phyloP scores from a whole-genome alignment of 2,113 vertebrate genomes.

The Hippocampus barbouri region DNA sequence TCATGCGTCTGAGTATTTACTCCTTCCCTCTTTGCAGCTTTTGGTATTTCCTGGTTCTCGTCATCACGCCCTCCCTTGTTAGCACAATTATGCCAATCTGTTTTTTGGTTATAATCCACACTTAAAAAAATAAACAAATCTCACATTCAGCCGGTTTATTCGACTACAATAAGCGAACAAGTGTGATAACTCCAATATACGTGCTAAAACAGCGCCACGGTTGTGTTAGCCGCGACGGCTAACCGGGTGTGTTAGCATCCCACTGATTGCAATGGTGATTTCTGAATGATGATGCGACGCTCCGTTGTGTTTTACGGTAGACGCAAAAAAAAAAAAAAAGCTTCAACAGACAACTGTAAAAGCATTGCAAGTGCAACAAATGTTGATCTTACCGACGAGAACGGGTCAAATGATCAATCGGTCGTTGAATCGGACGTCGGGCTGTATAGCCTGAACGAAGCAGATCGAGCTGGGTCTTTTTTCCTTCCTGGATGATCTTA shows the following conservation, averaged over 20 bases:
- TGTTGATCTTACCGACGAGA: conserved; percentile 47
- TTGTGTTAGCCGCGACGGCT: neutral
- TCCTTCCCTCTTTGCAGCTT: conserved; percentile 6
- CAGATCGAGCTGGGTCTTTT: conserved; percentile 29
- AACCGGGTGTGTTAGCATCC: conserved; percentile 40
- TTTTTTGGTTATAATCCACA: neutral
- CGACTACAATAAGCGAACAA: neutral
- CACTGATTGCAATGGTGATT: conserved; percentile 11
- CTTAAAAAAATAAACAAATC: neutral
- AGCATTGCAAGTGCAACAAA: neutral
- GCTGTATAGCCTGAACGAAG: conserved; percentile 9
- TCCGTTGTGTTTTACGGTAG: neutral
- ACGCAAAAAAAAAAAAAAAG: neutral
- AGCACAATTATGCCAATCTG: neutral
- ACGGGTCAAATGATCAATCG: conserved; percentile 48
- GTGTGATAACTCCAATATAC: neutral
- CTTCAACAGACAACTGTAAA: neutral
- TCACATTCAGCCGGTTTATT: neutral
- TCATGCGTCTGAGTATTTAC: neutral
- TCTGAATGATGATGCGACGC: conserved; percentile 13
- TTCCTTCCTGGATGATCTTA: conserved; percentile 62
- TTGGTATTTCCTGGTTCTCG: conserved; percentile 58
- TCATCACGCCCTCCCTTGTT: conserved; percentile 1
- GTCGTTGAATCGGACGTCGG: conserved; percentile 19
- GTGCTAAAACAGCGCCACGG: neutral